These are phyloP conservation scores for Prenolepis imparis DNA, from an alignment of 2,888 invertebrate genomes.

Conservation along the genomic window DNA sequence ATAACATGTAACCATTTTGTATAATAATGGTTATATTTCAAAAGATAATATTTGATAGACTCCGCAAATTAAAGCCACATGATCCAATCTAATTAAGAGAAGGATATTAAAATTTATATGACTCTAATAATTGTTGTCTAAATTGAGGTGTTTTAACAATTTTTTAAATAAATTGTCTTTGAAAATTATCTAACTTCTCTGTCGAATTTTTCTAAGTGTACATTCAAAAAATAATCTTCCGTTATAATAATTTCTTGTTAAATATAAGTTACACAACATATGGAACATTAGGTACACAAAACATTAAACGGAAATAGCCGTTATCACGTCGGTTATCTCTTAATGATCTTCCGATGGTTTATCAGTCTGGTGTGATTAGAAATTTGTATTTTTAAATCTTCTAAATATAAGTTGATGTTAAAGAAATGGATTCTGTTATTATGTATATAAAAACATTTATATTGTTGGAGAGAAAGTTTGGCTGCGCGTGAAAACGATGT, in stretches of 20 bases:
- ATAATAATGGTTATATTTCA: too few species aligned
- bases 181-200: neutral
- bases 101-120: too few species aligned
- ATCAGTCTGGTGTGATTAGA: too few species aligned
- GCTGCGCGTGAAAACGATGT: neutral
- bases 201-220: neutral
- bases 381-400: neutral
- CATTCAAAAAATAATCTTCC: neutral
- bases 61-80: too few species aligned
- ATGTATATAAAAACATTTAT: neutral
- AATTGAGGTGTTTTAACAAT: neutral
- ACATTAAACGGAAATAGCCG: neutral
- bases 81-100: too few species aligned
- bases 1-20: too few species aligned
- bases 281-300: neutral
- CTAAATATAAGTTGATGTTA: neutral
- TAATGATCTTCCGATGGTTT: neutral
- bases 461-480: neutral
- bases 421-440: neutral
- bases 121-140: too few species aligned
- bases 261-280: neutral
- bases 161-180: neutral
- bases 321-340: neutral
- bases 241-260: neutral
- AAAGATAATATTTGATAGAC: too few species aligned